Conservation (phyloP, 2,888 invertebrate genomes). For the Chalcis sispes region DNA sequence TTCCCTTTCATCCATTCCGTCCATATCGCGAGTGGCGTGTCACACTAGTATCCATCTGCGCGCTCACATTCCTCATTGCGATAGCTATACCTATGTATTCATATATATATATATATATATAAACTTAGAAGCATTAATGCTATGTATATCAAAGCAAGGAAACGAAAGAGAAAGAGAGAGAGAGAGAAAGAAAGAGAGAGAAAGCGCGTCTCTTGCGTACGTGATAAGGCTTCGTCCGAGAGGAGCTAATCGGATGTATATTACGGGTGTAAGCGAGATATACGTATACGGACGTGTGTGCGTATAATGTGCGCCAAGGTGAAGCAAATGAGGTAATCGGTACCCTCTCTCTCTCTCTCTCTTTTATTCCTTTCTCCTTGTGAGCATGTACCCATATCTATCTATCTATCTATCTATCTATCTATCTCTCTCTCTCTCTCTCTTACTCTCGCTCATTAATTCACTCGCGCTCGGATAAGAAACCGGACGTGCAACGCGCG, state of each 20-base stretch:
- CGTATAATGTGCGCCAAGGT: constrained; percentile 50
- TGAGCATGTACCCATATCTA: not conserved
- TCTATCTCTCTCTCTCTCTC: constrained; percentile 5
- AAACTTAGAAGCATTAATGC: too few species aligned
- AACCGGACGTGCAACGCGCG: not conserved
- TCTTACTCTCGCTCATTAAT: not conserved
- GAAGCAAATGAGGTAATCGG: constrained; percentile 45
- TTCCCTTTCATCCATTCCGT: not conserved
- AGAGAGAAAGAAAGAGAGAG: too few species aligned
- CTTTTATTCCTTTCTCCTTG: not conserved
- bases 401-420: not conserved
- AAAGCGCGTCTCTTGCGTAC: constrained; percentile 45
- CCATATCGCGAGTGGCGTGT: not conserved
- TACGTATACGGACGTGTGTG: not conserved
- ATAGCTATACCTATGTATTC: too few species aligned
- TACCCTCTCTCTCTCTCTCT: not conserved
- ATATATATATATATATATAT: too few species aligned
- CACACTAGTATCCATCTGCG: not conserved
- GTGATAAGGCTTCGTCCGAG: constrained; percentile 35
- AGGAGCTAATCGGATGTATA: constrained; percentile 70
- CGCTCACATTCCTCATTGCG: not conserved
- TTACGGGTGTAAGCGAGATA: constrained; percentile 13
- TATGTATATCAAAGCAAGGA: too few species aligned
- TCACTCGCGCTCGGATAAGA: not conserved
- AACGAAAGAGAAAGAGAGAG: too few species aligned